These are phyloP conservation scores for Macropodus opercularis DNA, from an alignment of 2,797 vertebrate species.

Conservation along the genomic window DNA sequence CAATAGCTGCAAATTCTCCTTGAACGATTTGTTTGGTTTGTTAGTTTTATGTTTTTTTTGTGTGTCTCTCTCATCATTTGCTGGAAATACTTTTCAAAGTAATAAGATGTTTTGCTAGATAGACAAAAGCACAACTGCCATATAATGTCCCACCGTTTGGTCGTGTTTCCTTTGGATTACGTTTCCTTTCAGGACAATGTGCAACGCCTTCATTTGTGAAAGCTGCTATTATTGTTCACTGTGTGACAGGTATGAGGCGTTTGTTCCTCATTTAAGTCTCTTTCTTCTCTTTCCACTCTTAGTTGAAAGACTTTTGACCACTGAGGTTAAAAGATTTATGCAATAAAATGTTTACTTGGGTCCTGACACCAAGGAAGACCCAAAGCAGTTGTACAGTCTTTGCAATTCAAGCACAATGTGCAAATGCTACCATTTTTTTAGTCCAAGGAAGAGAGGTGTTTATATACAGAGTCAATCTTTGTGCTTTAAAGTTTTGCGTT, in stretches of 20 bases:
- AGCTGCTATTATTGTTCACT: slow-evolving; percentile 85
- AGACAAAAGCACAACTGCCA: slow-evolving; percentile 87
- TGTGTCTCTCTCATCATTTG: slow-evolving; percentile 5
- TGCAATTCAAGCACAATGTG: slow-evolving; percentile 98
- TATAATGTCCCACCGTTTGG: slow-evolving; percentile 35
- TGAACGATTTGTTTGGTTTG: slow-evolving; percentile 14
- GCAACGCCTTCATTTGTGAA: slow-evolving; percentile 77
- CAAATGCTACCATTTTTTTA: slow-evolving; percentile 94
- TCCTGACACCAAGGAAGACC: slow-evolving; percentile 80
- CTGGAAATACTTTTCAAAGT: slow-evolving; percentile 40
- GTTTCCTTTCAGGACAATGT: slow-evolving; percentile 67
- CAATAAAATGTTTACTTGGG: slow-evolving; percentile 96
- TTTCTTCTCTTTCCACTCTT: slow-evolving; percentile 49
- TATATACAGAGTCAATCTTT: slow-evolving; percentile 90
- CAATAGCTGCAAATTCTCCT: slow-evolving; percentile 50
- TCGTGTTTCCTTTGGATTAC: slow-evolving; percentile 46
- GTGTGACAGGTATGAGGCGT: slow-evolving; percentile 55
- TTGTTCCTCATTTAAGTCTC: slow-evolving; percentile 32
- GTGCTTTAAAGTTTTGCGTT: slow-evolving; percentile 94
- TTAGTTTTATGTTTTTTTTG: slow-evolving; percentile 6
- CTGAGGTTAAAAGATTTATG: slow-evolving; percentile 91
- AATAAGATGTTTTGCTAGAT: slow-evolving; percentile 54
- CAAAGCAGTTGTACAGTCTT: slow-evolving; percentile 89
- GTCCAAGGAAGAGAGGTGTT: slow-evolving; percentile 84
- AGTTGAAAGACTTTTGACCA: slow-evolving; percentile 67